phyloP scores from a whole-genome alignment of 2,113 vertebrate species.

The Podiceps cristatus region DNA sequence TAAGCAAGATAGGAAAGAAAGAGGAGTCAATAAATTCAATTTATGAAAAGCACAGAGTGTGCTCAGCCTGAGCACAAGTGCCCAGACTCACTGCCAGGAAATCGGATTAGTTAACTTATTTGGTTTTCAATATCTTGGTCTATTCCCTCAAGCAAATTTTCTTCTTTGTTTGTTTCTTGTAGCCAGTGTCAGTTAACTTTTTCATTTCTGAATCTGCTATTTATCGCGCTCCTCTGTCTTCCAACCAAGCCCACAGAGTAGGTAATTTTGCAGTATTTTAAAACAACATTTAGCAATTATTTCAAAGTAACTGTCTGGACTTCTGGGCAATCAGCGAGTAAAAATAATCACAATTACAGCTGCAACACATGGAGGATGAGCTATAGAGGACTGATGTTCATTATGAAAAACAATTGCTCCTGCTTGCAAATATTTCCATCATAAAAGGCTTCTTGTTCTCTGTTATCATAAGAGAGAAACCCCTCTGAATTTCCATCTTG shows the following conservation, averaged over 20 bases:
- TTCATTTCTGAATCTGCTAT: conserved; percentile 25
- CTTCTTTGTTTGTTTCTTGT: conserved; percentile 49
- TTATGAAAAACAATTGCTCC: conserved; percentile 55
- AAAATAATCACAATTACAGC: conserved; percentile 39
- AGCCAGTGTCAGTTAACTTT: conserved; percentile 50
- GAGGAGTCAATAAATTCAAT: conserved; percentile 69
- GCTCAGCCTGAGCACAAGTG: not conserved
- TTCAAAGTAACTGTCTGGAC: conserved; percentile 45
- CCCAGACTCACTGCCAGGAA: conserved; percentile 21
- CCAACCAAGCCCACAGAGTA: not conserved
- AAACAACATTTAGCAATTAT: not conserved
- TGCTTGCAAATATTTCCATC: conserved; percentile 48
- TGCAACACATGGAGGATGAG: conserved; percentile 29
- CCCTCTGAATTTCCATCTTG: conserved; percentile 48
- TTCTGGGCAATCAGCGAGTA: conserved; percentile 1
- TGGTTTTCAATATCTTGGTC: conserved; percentile 55
- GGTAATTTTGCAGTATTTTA: conserved; percentile 39
- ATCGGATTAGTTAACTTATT: conserved; percentile 59
- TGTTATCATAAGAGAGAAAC: conserved; percentile 35
- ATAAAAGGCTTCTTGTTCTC: conserved; percentile 37
- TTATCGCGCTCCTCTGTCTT: conserved; percentile 5
- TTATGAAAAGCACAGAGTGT: conserved; percentile 65
- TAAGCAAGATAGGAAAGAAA: conserved; percentile 63
- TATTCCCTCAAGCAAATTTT: conserved; percentile 27
- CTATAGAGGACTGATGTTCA: conserved; percentile 19